Conservation (phyloP, 30 jellyfish, hydroid and myxozoan genomes). For the Cassiopea xamachana region DNA sequence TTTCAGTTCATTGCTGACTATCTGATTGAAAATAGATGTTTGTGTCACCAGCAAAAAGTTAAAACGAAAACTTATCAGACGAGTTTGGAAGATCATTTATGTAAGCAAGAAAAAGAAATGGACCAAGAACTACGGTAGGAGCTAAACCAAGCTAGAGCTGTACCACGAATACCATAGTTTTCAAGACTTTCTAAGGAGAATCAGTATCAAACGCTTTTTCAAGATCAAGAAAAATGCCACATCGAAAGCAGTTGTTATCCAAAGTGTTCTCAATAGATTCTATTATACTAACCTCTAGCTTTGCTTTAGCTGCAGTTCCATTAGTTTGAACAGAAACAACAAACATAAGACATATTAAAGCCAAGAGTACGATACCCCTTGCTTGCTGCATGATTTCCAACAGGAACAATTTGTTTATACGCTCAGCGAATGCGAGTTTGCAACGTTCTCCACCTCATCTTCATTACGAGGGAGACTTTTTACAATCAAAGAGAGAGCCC, state of each 20-base stretch:
- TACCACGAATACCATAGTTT: too few relatives aligned
- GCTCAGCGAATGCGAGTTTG: background rate
- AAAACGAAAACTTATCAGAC: background rate
- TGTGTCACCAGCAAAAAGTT: conserved; percentile 8
- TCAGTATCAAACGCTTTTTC: background rate
- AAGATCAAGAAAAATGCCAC: background rate
- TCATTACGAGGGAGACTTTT: conserved; percentile 2
- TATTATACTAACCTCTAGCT: background rate
- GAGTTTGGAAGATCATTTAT: conserved; percentile 1
- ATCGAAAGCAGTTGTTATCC: too few relatives aligned
- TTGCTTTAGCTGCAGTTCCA: background rate
- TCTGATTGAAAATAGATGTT: background rate
- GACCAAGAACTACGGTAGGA: too few relatives aligned
- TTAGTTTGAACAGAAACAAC: background rate
- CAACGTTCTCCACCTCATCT: background rate
- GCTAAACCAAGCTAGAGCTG: too few relatives aligned
- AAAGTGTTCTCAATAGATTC: too few relatives aligned
- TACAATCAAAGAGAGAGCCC: too few relatives aligned
- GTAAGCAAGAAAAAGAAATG: background rate
- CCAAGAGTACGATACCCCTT: background rate
- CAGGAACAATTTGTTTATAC: background rate
- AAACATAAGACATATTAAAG: background rate
- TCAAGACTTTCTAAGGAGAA: too few relatives aligned
- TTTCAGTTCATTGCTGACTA: background rate
- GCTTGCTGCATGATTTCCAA: background rate